A percentile compares a stretch with the other conserved stretches of the same genome.
These are phyloP conservation scores for Leptonema lineaticorne DNA, from an alignment of 1,140 invertebrate species.

Conservation along the genomic window DNA sequence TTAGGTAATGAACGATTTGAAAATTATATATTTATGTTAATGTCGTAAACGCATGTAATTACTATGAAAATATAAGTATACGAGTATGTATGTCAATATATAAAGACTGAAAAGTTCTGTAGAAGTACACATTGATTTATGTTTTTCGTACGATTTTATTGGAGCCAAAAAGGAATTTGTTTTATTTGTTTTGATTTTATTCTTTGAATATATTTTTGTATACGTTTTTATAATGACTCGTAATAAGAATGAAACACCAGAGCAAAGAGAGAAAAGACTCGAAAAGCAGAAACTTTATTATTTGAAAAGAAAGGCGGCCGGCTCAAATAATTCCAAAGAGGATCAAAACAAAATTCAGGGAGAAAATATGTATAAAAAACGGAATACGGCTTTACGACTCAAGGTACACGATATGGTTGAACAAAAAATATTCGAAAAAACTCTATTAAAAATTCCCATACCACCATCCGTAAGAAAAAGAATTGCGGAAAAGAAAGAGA, in stretches of 20 bases:
- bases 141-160: no score
- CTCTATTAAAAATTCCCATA: conserved; percentile 5
- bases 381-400: neutral
- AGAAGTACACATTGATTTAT: no score
- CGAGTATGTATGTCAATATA: no score
- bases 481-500: neutral
- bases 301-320: conserved; percentile 7
- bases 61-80: no score
- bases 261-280: conserved; percentile 16
- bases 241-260: conserved; percentile 13
- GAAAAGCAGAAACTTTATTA: conserved; percentile 11
- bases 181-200: no score
- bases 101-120: conserved; percentile 13
- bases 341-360: neutral
- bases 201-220: conserved; percentile 6
- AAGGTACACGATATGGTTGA: neutral
- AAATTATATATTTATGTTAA: no score
- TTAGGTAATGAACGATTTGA: no score
- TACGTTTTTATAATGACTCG: conserved; percentile 7
- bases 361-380: neutral
- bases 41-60: no score
- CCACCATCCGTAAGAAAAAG: neutral
- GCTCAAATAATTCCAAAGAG: neutral
- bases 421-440: conserved; percentile 1
- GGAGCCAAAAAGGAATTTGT: no score